phyloP scores from a whole-genome alignment of 2,888 invertebrate species.

The Acleris holmiana region DNA sequence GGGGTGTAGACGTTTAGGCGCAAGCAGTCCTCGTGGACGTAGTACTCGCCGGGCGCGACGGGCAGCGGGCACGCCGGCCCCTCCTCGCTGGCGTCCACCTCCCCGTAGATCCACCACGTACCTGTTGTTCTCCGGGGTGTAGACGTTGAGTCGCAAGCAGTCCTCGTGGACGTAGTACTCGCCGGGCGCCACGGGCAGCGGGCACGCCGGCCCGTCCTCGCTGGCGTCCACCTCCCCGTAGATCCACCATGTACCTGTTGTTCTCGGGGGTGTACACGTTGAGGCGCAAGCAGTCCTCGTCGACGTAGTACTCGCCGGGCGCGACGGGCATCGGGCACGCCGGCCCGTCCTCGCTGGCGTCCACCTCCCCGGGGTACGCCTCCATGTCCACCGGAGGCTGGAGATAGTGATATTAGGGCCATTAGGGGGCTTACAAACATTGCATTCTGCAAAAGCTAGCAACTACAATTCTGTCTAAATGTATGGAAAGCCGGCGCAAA shows the following conservation, averaged over 20 bases:
- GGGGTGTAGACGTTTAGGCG: conserved; percentile 87
- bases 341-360: conserved; percentile 85
- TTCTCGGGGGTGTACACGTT: conserved; percentile 83
- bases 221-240: no score
- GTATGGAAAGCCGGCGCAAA: no score
- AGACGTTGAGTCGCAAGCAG: conserved; percentile 87
- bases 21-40: conserved; percentile 86
- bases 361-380: conserved; percentile 75
- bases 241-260: no score
- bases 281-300: conserved; percentile 87
- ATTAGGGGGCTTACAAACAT: neutral
- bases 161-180: conserved; percentile 80
- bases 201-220: conserved; percentile 82
- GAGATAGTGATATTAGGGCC: neutral
- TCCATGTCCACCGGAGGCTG: conserved; percentile 79
- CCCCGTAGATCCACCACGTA: no score
- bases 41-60: conserved; percentile 48
- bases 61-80: conserved; percentile 84
- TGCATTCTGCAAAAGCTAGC: neutral
- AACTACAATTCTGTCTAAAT: no score
- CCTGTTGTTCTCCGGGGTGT: no score
- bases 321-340: conserved; percentile 78
- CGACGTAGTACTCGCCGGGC: conserved; percentile 52
- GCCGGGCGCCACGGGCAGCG: conserved; percentile 61
- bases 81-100: no score